Conservation (phyloP, 2,113 vertebrate species). For the Crocuta crocuta region DNA sequence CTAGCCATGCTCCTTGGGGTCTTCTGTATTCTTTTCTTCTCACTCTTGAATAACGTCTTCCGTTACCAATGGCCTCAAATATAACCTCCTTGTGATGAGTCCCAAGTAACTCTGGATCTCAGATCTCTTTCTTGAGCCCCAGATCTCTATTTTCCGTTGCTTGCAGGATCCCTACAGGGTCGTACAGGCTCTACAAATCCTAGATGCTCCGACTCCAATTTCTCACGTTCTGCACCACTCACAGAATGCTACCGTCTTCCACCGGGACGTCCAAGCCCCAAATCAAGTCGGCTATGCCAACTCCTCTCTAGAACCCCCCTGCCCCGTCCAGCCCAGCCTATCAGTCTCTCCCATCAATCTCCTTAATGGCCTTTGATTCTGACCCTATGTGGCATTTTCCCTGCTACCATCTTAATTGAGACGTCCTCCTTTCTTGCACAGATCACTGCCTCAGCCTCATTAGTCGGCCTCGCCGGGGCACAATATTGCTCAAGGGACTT, state of each 20-base stretch:
- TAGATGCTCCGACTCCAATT: not conserved
- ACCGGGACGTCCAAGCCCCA: not conserved
- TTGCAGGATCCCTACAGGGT: not conserved
- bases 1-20: not conserved
- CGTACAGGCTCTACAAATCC: not conserved
- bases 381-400: not conserved
- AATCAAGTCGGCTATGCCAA: not conserved
- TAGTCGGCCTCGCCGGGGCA: not conserved
- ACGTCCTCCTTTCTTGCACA: not conserved
- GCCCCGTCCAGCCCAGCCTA: not conserved
- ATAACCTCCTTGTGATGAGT: not conserved
- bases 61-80: not conserved
- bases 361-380: not conserved
- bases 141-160: not conserved
- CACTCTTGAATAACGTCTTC: not conserved
- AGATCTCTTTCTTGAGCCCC: not conserved
- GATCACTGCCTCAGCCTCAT: not conserved
- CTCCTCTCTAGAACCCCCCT: not conserved
- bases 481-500: not conserved
- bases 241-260: not conserved
- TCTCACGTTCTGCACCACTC: accelerated
- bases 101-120: not conserved
- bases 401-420: not conserved
- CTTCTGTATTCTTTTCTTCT: not conserved
- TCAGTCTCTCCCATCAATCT: not conserved